A percentile compares a stretch with the other conserved stretches of the same genome.
phyloP scores from a whole-genome alignment of 2,113 vertebrate genomes.

The Malurus cyaneus region DNA sequence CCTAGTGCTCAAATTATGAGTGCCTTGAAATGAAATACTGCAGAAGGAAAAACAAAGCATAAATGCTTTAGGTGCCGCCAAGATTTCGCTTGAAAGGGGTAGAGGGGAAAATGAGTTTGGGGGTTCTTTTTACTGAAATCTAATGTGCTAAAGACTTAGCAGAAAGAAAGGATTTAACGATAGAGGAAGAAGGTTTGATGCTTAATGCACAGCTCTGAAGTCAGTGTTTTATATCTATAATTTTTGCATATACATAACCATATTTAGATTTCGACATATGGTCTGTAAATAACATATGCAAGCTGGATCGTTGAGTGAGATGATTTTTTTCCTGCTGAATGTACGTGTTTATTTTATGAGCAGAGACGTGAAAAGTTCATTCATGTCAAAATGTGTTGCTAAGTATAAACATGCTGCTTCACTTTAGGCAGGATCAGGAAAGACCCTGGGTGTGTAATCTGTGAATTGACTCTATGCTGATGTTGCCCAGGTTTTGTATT shows the following conservation, averaged over 20 bases:
- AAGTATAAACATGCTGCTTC: constrained; percentile 70
- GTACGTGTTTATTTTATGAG: constrained; percentile 69
- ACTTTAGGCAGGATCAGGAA: constrained; percentile 65
- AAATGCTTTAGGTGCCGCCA: not conserved
- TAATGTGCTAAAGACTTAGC: not conserved
- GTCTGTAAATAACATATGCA: constrained; percentile 58
- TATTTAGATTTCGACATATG: constrained; percentile 49
- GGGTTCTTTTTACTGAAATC: not conserved
- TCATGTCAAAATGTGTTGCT: constrained; percentile 67
- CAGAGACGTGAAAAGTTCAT: constrained; percentile 70
- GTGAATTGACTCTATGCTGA: constrained; percentile 66
- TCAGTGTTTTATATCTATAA: constrained; percentile 32
- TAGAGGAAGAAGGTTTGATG: not conserved
- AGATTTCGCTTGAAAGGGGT: not conserved
- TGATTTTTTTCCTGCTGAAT: constrained; percentile 44
- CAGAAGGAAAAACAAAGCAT: constrained; percentile 14
- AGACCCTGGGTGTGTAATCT: constrained; percentile 65
- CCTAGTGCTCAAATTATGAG: constrained; percentile 42
- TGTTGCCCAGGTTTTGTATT: constrained; percentile 57
- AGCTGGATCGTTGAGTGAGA: constrained; percentile 29
- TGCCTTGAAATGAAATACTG: constrained; percentile 54
- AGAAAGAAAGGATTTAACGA: not conserved
- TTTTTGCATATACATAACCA: constrained; percentile 29
- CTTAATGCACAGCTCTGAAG: not conserved
- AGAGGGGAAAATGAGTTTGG: not conserved